Evolutionary conservation across 2,888 invertebrate species (phyloP).

Genomic region (Brenthis daphne): DNA sequence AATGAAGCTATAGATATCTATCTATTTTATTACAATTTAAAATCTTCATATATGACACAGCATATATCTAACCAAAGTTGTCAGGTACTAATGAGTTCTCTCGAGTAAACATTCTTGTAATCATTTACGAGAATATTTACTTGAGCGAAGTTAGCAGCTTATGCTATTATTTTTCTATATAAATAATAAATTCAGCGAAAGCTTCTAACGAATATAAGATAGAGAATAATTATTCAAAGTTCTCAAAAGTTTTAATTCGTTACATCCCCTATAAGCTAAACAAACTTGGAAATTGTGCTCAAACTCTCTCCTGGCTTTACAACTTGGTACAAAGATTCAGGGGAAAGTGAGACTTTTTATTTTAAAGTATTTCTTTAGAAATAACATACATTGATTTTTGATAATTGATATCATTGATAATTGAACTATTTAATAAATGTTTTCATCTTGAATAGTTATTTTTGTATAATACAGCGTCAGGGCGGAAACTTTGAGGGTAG

Average conservation of each 20-base stretch:
- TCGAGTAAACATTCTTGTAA: too few relatives aligned
- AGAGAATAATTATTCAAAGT: conserved; percentile 15
- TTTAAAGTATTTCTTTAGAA: background rate
- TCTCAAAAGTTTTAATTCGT: background rate
- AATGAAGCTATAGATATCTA: too few relatives aligned
- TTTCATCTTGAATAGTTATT: too few relatives aligned
- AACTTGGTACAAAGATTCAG: background rate
- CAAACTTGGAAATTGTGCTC: background rate
- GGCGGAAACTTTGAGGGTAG: too few relatives aligned
- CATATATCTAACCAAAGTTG: too few relatives aligned
- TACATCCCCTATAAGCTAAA: conserved; percentile 11
- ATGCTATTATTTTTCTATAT: conserved; percentile 7
- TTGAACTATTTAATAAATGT: too few relatives aligned
- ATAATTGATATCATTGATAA: too few relatives aligned
- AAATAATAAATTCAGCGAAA: conserved; percentile 5
- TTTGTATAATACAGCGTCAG: too few relatives aligned
- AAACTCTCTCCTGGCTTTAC: background rate
- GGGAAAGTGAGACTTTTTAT: background rate
- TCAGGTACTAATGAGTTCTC: too few relatives aligned
- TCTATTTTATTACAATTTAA: too few relatives aligned
- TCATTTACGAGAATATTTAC: too few relatives aligned
- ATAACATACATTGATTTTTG: background rate
- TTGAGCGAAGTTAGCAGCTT: background rate
- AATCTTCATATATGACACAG: too few relatives aligned
- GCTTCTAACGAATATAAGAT: conserved; percentile 3